Evolutionary conservation across 2,113 vertebrate species (phyloP), one percentile per base, ranked within the genome.

Genomic region (Alosa alosa): DNA sequence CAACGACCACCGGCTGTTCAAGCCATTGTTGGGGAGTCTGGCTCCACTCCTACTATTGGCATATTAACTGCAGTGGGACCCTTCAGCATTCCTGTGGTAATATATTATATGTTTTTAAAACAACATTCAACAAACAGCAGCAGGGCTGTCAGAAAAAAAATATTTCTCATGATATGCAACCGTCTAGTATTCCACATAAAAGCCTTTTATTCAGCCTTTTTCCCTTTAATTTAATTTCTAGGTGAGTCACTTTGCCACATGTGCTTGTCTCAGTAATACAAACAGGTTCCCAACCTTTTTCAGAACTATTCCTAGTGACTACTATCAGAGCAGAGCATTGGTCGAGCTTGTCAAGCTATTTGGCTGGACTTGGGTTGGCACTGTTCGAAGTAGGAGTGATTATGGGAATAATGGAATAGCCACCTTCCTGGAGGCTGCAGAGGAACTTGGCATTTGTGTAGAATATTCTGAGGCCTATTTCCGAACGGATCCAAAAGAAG

Each of bases 231-330:
- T 81, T 83, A 17, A 83, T 89, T 47, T 83, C 84, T 83, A 91
- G 92, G 87, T 92, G 81, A 92, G 92, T 86, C 89, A 92, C 78
- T 90, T 90, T 87, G 88, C 92, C 20, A 91, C 92, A 11, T 93
- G 92, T 81, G 89, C 89, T 3, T 93, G 92, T 82, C 89, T 92
- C 22, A 92, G 91, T 81, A 85, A 93, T 60, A 92, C 86, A 81
- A 85, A 86, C 8, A 86, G 84, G 50, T 91, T 68, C 41, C 88
- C 88, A 0, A 81, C 90, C 44, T 93, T 93, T 52, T 90, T 92
- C 81, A 89, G 89, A 85, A 92, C 91, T 44, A 89, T 93, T 46
- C 90, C 92, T 84, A 93, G 91, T 84, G 92, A 93, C 82, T 90
- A 89, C 68, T 89, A 91, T 72, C 92, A 92, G 82, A 91, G 89